Conservation (phyloP, 2,797 vertebrate species). For the Labeo calbasu region DNA sequence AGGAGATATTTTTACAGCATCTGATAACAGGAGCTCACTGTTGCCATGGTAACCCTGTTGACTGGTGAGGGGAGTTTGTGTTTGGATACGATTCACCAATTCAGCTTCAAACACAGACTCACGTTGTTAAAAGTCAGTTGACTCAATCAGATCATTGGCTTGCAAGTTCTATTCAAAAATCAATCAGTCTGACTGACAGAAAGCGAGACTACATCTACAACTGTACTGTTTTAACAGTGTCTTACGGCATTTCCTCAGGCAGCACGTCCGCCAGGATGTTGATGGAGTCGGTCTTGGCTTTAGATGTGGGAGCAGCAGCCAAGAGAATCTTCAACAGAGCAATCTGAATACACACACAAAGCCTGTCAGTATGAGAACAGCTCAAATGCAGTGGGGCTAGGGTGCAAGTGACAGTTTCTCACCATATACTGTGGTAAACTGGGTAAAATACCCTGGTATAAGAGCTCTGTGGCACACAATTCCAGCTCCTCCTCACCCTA, state of each 20-base stretch:
- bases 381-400: background rate
- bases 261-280: slow-evolving; percentile 97
- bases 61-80: background rate
- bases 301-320: slow-evolving; percentile 96
- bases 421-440: slow-evolving; percentile 99
- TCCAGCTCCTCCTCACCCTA: slow-evolving; percentile 96
- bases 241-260: slow-evolving; percentile 99
- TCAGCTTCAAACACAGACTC: background rate
- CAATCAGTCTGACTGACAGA: background rate
- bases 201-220: background rate
- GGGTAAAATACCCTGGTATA: slow-evolving; percentile 96
- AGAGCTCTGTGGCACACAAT: slow-evolving; percentile 88
- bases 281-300: slow-evolving; percentile 98
- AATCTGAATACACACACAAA: slow-evolving; percentile 77
- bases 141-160: background rate
- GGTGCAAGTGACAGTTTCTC: slow-evolving; percentile 57
- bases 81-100: background rate
- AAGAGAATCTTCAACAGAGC: slow-evolving; percentile 96
- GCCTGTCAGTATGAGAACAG: background rate
- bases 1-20: slow-evolving; percentile 6
- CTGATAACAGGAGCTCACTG: background rate
- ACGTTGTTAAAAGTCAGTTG: background rate
- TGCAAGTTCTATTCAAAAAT: background rate
- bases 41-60: slow-evolving; percentile 1
- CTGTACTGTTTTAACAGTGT: slow-evolving; percentile 45